Evolutionary conservation across 2,888 invertebrate species (phyloP), one percentile per base, ranked within the genome.

Genomic region (Peribatodes rhomboidaria): DNA sequence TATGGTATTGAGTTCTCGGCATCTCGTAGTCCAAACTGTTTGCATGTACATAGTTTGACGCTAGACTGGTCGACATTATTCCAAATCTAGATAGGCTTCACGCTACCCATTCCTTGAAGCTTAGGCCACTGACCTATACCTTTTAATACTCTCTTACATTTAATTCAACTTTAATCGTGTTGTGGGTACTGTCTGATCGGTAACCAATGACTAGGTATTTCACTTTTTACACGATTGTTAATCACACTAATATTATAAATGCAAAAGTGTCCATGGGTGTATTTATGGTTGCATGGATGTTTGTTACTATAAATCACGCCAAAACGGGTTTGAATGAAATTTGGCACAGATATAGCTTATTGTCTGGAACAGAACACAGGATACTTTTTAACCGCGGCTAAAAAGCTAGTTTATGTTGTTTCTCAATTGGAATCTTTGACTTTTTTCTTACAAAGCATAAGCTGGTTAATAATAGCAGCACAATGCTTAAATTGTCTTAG

Each of bases 1-100:
- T 35, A 37, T 27, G 20, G 44, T 53, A 53, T 47, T 41, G 53
- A 39, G 47, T 31, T 53, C 46, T 2, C 37, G 37, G 37, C 52
- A 37, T 39, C n/a, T 22, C n/a, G 22, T 42, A 18, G 55, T 44
- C 18, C 42, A 31, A 31, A 31, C 33, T 35, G 41, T 57, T 35
- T 20, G 35, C 37, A 41, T 42, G 47, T 46, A n/a, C n/a, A n/a
- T n/a, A n/a, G 47, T 53, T 41, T 42, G 49, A 49, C 46, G 44
- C 49, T 10, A 50, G 50, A 60, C 65, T 44, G 42, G 27, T 60
- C 50, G 50, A 65, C 65, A 65, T 65, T 65, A 65, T 60, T 65
- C 35, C 18, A 18, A 60, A 65, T 65, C 65, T 50, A n/a, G 65
- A 59, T 60, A 65, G 55, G 50, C 39, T 54, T 61, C 65, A 66